Evolutionary conservation across 2,113 vertebrate genomes (phyloP), one percentile per base, ranked within the genome.

Genomic region (Stomatorhinus ivindoensis): DNA sequence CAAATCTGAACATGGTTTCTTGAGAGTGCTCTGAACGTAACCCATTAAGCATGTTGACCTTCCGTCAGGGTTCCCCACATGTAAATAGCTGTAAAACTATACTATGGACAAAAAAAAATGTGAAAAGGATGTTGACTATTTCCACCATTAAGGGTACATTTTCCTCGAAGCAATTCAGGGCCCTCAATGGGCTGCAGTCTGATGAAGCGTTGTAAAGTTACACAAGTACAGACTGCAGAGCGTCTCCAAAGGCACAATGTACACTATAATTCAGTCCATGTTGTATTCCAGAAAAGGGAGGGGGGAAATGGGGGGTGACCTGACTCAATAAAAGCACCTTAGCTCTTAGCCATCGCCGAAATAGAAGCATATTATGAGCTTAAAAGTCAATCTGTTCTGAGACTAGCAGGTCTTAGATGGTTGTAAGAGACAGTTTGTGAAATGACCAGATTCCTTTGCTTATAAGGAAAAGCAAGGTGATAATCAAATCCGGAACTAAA

Each of bases 31-130:
- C 15, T 42, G 31, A 80, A 19, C 2, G 5, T 80, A 17, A 39
- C 15, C 35, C 73, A 69, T 13, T 31, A 31, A 69, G 61, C 61
- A 80, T 80, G 73, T 39, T 35, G 42, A 0, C 42, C 35, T 7
- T 39, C 31, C 4, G 4, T 80, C 35, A 42, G 35, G 73, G 19
- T 42, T 42, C 35, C 39, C 35, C 31, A 80, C n/a, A 80, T 80
- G 73, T 80, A 80, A 80, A 80, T 80, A 80, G 73, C 73, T 35
- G 35, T 80, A 80, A 80, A 80, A 80, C 42, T 80, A 80, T 42
- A 42, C 31, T 42, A 80, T 80, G 17, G 35, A 80, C 13, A 48
- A 47, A 51, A 39, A 76, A 42, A 80, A 80, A 76, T 3, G 17
- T 80, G 35, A 19, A 76, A 31, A 76, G 31, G 69, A 39, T 39